Conservation (phyloP, 1,140 invertebrate species). For the Thaumetopoea pityocampa region DNA sequence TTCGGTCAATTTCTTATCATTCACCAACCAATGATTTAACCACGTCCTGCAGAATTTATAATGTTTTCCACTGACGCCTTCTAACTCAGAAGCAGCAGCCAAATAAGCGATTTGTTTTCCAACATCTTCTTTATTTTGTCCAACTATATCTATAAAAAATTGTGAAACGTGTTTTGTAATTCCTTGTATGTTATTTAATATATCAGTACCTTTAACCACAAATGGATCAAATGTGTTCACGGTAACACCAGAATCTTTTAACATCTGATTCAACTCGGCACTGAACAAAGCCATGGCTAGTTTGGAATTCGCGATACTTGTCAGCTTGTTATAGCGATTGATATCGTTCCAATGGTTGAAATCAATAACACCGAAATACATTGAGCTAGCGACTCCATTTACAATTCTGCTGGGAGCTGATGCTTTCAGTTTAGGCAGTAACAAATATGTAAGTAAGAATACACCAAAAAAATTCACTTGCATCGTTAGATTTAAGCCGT, state of each 20-base stretch:
- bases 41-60: conserved; percentile 58
- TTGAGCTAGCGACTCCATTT: conserved; percentile 82
- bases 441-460: conserved; percentile 83
- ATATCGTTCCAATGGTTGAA: conserved; percentile 78
- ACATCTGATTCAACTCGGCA: conserved; percentile 75
- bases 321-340: conserved; percentile 72
- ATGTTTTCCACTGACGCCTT: conserved; percentile 53
- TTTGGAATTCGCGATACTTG: conserved; percentile 77
- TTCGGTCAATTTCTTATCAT: conserved; percentile 33
- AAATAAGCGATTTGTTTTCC: conserved; percentile 46
- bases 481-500: conserved; percentile 82
- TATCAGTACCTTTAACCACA: conserved; percentile 64
- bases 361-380: conserved; percentile 78
- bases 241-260: conserved; percentile 77
- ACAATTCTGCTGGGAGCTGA: conserved; percentile 80
- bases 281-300: conserved; percentile 82
- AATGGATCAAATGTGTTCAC: conserved; percentile 79
- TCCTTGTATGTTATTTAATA: conserved; percentile 38
- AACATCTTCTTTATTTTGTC: conserved; percentile 49
- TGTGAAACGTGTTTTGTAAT: conserved; percentile 33
- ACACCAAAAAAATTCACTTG: conserved; percentile 83
- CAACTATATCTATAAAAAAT: conserved; percentile 46
- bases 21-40: conserved; percentile 47
- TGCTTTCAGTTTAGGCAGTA: conserved; percentile 78
- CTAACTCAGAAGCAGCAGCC: conserved; percentile 41